A percentile compares a stretch with the other conserved stretches of the same genome.
phyloP scores from a whole-genome alignment of 1,140 invertebrate genomes.

The Venturia canescens region DNA sequence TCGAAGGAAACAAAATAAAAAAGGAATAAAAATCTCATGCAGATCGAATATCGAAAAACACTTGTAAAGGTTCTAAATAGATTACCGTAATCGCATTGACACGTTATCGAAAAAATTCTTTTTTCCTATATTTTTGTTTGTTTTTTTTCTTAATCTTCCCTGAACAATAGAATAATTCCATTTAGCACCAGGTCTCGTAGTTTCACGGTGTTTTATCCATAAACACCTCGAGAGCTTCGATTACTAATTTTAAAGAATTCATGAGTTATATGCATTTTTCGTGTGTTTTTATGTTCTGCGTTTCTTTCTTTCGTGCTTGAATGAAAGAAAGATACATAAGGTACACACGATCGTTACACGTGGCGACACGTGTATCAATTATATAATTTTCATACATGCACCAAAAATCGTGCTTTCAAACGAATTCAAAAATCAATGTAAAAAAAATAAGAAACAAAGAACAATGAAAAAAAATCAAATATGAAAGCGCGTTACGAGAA shows the following conservation, averaged over 20 bases:
- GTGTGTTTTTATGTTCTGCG: not conserved
- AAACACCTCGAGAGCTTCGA: conserved; percentile 39
- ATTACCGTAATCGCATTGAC: conserved; percentile 53
- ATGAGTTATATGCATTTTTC: conserved; percentile 31
- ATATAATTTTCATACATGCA: conserved; percentile 18
- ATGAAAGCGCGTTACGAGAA: not conserved
- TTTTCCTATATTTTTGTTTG: conserved; percentile 45
- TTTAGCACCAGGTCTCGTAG: conserved; percentile 74
- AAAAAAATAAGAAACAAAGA: not conserved
- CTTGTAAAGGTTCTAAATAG: conserved; percentile 51
- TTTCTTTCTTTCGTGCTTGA: conserved; percentile 21
- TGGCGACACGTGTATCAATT: not conserved
- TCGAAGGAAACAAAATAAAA: conserved; percentile 5
- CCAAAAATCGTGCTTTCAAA: conserved; percentile 24
- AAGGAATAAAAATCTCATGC: conserved; percentile 45
- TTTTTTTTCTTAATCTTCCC: conserved; percentile 61
- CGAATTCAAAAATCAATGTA: conserved; percentile 25
- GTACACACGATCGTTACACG: conserved; percentile 18
- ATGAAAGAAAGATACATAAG: not conserved
- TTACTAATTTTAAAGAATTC: conserved; percentile 32
- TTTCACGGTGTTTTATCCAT: conserved; percentile 60
- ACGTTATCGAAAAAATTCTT: conserved; percentile 47
- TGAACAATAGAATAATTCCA: conserved; percentile 75
- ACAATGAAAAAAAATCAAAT: not conserved
- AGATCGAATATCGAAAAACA: conserved; percentile 50